These are phyloP conservation scores for Rugalucina vietnamica DNA, from an alignment of 2,888 invertebrate species.

Conservation along the genomic window DNA sequence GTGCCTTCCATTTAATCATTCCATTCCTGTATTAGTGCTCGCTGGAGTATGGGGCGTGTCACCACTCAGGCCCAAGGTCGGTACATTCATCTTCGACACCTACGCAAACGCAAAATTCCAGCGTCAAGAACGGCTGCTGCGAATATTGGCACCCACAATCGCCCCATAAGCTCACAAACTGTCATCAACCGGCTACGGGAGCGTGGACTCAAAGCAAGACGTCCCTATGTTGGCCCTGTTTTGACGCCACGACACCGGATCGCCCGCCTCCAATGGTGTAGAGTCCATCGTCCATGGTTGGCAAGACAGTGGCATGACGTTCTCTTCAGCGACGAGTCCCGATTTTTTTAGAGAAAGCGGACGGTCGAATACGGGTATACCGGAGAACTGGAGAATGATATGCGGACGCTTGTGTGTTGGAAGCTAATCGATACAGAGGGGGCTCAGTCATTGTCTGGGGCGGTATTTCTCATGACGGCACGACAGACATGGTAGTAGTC, in stretches of 20 bases:
- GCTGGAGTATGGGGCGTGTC: constrained; percentile 16
- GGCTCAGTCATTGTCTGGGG: not conserved
- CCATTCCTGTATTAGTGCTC: not conserved
- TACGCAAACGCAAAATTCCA: not conserved
- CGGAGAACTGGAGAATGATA: not conserved
- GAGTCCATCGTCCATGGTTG: not conserved
- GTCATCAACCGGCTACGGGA: constrained; percentile 26
- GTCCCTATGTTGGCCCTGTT: constrained; percentile 14
- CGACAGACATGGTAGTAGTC: not conserved
- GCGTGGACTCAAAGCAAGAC: constrained; percentile 12
- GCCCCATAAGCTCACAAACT: constrained; percentile 16
- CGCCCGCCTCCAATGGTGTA: not conserved
- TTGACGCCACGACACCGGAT: constrained; percentile 1
- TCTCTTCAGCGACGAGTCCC: not conserved
- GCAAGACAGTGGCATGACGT: not conserved
- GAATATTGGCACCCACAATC: constrained; percentile 22
- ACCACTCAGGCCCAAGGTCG: not conserved
- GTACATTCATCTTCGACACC: not conserved
- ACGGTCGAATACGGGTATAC: constrained; percentile 9
- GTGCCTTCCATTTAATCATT: not conserved
- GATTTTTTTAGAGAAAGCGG: constrained; percentile 10
- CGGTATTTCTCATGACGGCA: not conserved
- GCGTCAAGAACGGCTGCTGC: not conserved
- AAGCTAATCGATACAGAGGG: not conserved
- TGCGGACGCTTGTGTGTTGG: constrained; percentile 16